These are phyloP conservation scores for Sarcophaga rosellei DNA, from an alignment of 2,888 invertebrate species.

Conservation along the genomic window DNA sequence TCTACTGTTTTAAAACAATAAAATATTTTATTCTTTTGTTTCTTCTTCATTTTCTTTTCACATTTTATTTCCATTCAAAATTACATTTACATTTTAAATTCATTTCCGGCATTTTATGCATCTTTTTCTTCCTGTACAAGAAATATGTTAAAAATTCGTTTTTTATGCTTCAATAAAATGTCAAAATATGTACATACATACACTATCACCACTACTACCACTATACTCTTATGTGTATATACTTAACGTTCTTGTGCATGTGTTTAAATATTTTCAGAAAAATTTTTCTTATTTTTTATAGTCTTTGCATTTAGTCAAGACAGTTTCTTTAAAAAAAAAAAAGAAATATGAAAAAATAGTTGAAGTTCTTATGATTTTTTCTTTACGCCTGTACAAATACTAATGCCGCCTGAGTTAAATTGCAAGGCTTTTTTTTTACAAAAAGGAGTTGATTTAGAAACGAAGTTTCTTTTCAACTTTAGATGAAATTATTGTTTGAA, in stretches of 20 bases:
- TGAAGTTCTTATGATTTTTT: constrained; percentile 16
- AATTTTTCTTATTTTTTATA: not conserved
- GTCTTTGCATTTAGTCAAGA: no score
- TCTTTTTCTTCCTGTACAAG: not conserved
- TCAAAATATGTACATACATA: not conserved
- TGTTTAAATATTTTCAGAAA: constrained; percentile 14
- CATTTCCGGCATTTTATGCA: constrained; percentile 22
- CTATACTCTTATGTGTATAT: not conserved
- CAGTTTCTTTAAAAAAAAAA: no score
- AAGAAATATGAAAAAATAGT: not conserved
- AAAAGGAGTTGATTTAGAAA: constrained; percentile 24
- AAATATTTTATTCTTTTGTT: constrained; percentile 7
- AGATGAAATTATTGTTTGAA: no score
- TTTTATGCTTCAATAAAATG: not conserved
- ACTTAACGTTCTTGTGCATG: not conserved
- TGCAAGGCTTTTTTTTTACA: constrained; percentile 5
- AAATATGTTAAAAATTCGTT: constrained; percentile 21
- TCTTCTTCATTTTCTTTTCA: not conserved
- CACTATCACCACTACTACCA: no score
- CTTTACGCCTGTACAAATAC: not conserved
- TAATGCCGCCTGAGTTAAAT: constrained; percentile 11
- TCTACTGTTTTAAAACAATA: constrained; percentile 12
- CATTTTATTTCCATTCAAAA: constrained; percentile 8
- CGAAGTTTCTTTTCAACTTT: no score
- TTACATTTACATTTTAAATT: constrained; percentile 51